Evolutionary conservation across 2,888 invertebrate genomes (phyloP).

Genomic region (Acanthosepion lycidas): DNA sequence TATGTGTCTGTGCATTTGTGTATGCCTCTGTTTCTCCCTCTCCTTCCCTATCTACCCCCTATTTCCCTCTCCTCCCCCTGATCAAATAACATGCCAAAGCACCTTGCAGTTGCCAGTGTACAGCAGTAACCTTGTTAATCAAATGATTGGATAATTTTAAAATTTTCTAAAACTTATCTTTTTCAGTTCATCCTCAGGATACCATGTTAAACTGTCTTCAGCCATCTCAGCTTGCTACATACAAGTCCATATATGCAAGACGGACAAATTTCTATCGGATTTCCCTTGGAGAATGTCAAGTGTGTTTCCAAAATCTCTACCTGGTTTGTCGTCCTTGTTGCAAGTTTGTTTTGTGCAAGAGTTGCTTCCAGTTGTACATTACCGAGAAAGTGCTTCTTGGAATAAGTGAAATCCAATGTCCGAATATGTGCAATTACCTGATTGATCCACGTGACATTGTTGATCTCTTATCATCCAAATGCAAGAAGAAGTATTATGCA

Average conservation of each 20-base stretch:
- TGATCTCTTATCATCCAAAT: constrained; percentile 61
- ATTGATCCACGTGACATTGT: constrained; percentile 73
- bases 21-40: too few species aligned
- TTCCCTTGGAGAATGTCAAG: constrained; percentile 63
- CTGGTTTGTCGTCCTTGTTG: constrained; percentile 71
- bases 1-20: too few species aligned
- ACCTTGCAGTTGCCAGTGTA: too few species aligned
- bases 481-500: constrained; percentile 70
- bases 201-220: background rate
- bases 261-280: background rate
- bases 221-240: background rate
- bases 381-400: constrained; percentile 67
- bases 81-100: too few species aligned
- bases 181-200: background rate
- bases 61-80: too few species aligned
- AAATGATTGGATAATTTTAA: too few species aligned
- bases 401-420: constrained; percentile 71
- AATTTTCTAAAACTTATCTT: too few species aligned
- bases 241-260: background rate
- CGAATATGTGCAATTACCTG: constrained; percentile 67
- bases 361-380: constrained; percentile 70
- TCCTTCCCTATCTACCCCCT: too few species aligned
- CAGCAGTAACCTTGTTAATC: too few species aligned
- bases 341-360: constrained; percentile 69
- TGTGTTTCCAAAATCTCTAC: constrained; percentile 66